These are phyloP conservation scores for Oryzias woworae DNA, from an alignment of 2,113 vertebrate species.

Conservation along the genomic window DNA sequence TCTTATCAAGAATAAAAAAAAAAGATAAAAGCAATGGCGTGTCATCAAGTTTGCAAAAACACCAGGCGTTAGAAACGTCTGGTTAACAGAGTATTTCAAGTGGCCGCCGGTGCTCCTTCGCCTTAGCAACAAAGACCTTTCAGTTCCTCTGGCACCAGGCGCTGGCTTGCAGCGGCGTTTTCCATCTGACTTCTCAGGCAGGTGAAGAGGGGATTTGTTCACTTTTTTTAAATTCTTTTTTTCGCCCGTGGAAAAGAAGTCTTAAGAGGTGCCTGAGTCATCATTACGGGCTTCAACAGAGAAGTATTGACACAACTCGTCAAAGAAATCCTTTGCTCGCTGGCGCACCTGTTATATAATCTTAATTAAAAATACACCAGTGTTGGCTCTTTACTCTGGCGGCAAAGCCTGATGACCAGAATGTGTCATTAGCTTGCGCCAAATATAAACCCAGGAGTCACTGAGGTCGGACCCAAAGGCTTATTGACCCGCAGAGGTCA, in stretches of 20 bases:
- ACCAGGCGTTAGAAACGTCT: neutral
- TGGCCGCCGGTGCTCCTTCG: neutral
- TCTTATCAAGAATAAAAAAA: constrained; percentile 19
- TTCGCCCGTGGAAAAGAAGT: constrained; percentile 13
- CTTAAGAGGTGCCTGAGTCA: constrained; percentile 27
- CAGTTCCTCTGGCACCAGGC: neutral
- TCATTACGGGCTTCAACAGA: constrained; percentile 1
- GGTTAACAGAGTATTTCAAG: neutral
- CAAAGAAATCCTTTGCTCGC: constrained; percentile 1
- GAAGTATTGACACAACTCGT: neutral
- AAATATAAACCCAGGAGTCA: constrained; percentile 58
- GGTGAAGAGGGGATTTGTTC: constrained; percentile 36
- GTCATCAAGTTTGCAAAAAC: neutral
- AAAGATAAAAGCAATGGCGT: no score
- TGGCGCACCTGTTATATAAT: constrained; percentile 47
- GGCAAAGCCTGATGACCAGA: constrained; percentile 31
- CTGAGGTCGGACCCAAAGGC: constrained; percentile 21
- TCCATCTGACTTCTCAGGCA: constrained; percentile 8
- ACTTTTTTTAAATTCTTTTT: no score
- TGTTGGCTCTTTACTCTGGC: constrained; percentile 52
- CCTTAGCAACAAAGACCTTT: neutral
- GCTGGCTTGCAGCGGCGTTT: no score
- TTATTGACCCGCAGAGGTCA: constrained; percentile 38
- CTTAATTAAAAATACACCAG: constrained; percentile 60
- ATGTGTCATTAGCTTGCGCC: constrained; percentile 49